Base-by-base conservation (phyloP, 2,888 invertebrate genomes). In the Ochropacha duplaris region DNA sequence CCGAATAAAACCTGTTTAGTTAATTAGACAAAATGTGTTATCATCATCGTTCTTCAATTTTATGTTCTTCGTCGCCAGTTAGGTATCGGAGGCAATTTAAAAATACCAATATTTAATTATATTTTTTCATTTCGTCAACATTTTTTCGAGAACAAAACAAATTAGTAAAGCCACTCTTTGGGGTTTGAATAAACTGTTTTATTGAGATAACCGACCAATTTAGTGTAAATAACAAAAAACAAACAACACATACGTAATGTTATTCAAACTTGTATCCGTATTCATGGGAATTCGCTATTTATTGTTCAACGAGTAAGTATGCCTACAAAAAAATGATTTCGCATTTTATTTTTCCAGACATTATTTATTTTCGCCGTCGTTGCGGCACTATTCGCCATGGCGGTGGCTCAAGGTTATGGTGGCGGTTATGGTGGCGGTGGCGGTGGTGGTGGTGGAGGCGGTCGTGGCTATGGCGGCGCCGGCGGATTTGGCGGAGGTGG, bases 331-430 rank as follows among this genome's bases (percentile, higher is more conserved):
- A 24, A 24, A 24, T 28, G 8, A 4, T 28, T 28, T 5, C 1
- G 8, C 8, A 8, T 8, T 5, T 36, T 22, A 50, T 60, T 22
- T 55, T 78, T 66, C 54, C 69, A 81, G 81, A 64, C 55, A 54
- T 49, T 75, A 26, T 61, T 80, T 28, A 56, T 75, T 36, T 56
- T 79, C 12, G 69, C 65, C 39, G 55, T 78, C 22, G 36, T 73
- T 16, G 49, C 74, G 61, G 72, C 70, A 24, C 44, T 79, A 0
- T 55, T 78, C 1, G 70, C 71, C 49, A 60, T 62, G 54, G 50
- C 71, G 16, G 66, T 67, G 31, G 78, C 69, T 14, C 73, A 77
- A 61, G 60, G 64, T 5, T 50, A 24, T 49, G 65, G 66, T 12
- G 57, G 63, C 36, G 36, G 36, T 16, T 55, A 59, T 0, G 58